These are phyloP conservation scores for Neotoxoptera formosana DNA, from an alignment of 1,140 invertebrate genomes.

Conservation along the genomic window DNA sequence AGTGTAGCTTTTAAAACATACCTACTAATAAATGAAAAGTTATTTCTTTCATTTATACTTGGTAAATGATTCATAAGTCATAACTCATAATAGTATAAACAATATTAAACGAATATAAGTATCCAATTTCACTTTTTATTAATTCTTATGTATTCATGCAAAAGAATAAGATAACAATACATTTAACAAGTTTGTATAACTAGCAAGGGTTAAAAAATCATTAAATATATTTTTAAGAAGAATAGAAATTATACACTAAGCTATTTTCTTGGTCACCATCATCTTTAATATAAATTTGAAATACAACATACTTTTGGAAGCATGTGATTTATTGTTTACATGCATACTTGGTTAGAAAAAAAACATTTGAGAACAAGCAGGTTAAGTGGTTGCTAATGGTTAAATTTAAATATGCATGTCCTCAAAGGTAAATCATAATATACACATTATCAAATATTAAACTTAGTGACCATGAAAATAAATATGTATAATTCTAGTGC, in stretches of 20 bases:
- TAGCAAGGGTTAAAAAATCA: background rate
- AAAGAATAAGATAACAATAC: background rate
- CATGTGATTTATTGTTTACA: background rate
- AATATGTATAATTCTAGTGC: background rate
- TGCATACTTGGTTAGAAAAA: background rate
- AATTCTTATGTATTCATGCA: conserved; percentile 22
- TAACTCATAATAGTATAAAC: background rate
- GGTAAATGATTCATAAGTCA: background rate
- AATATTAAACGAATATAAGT: background rate
- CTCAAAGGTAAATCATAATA: conserved; percentile 6
- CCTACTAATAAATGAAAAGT: background rate
- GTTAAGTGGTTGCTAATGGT: background rate
- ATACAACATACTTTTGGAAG: background rate
- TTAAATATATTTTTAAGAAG: background rate
- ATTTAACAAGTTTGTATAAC: background rate
- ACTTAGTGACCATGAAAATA: background rate
- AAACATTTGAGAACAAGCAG: conserved; percentile 26
- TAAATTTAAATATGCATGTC: background rate
- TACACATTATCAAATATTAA: background rate
- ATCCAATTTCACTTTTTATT: background rate
- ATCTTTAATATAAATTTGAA: background rate
- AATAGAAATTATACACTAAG: background rate
- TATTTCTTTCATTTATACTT: conserved; percentile 3
- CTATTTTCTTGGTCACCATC: background rate
- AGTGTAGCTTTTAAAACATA: background rate